Conservation (phyloP, 2,797 vertebrate species). For the Pogoniulus pusillus region DNA sequence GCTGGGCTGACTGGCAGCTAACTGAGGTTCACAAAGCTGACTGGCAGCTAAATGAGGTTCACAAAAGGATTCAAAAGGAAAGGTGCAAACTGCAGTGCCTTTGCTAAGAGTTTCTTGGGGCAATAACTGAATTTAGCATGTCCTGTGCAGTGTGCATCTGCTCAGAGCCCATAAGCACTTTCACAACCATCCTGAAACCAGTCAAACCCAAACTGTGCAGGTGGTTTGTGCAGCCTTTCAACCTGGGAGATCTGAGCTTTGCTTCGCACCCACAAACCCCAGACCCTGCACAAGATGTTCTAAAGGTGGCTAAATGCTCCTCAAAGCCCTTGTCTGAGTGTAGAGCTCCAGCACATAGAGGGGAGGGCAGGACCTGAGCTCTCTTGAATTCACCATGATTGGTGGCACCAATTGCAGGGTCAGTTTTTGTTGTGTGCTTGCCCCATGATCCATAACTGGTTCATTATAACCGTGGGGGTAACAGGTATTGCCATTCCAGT, state of each 20-base stretch:
- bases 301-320: neutral
- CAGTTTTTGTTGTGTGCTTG: neutral
- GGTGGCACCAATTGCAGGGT: neutral
- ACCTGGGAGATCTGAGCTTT: neutral
- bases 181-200: neutral
- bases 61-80: neutral
- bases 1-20: neutral
- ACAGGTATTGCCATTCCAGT: fast-evolving
- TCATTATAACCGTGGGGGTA: neutral
- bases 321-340: neutral
- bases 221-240: neutral
- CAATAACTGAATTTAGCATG: neutral
- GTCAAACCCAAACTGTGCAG: neutral
- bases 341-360: fast-evolving
- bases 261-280: neutral
- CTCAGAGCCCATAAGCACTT: neutral
- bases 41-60: neutral
- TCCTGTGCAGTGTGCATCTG: neutral
- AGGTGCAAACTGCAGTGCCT: neutral
- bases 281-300: neutral
- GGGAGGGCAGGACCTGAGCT: neutral
- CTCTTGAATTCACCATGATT: neutral
- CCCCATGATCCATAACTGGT: fast-evolving
- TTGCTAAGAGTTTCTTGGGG: neutral
- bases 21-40: neutral